Evolutionary conservation across 1,140 invertebrate genomes (phyloP), one percentile per base, ranked within the genome.

Genomic region (Pseudomyrmex pallidus): DNA sequence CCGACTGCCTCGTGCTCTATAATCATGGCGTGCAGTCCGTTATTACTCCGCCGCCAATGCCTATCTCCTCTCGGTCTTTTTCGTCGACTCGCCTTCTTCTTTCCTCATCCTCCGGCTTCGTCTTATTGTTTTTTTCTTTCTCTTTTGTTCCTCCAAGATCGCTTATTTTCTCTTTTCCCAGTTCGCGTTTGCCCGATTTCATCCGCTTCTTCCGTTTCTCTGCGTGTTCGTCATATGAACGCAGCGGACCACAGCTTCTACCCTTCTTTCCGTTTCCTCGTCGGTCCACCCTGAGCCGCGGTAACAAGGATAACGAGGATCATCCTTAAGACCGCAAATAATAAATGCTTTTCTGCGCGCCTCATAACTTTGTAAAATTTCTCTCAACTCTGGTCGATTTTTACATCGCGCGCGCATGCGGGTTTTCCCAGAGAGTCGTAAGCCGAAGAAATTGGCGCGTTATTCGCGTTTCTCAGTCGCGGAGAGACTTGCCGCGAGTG

Each of bases 261-360:
- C 48, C 52, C 59, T 52, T 25, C 57, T 59, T 35, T 35, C 35
- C 46, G 15, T 35, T 66, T 44, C 50, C 35, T 54, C 22, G 35
- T 63, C 66, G 76, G 66, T 89, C 80, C 87, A 77, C 76, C 56
- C 48, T 73, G 86, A 74, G 68, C 61, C 78, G 54, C 56, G 67
- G 87, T 89, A 89, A 89, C 88, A 85, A 89, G 88, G 87, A 89
- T 89, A 89, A 89, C 88, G 87, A 87, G 87, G 83, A 89, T 89
- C 87, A 82, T 20, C 73, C 85, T 85, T 86, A 89, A 88, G 87
- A 89, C 87, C 85, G 87, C 88, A 88, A 89, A 89, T 88, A 89
- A 89, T 89, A 89, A 89, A 89, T 89, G 87, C 87, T 77, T 77
- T 82, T 88, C 82, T 82, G 84, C 61, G 64, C 61, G 64, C 64